Conservation (phyloP, 2,113 vertebrate species). For the Pardalotus punctatus region DNA sequence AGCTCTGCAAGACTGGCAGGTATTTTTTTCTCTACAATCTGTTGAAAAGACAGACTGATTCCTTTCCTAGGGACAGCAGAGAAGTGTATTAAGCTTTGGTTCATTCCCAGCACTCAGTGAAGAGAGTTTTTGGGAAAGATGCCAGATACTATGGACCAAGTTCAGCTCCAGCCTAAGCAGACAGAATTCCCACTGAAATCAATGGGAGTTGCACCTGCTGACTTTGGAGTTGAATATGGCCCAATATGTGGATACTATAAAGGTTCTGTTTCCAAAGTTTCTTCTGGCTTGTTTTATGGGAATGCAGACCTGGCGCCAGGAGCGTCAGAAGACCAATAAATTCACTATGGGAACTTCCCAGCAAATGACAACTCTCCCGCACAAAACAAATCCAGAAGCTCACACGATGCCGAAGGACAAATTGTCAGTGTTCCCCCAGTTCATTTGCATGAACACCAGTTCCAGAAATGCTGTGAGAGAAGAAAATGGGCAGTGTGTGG, state of each 20-base stretch:
- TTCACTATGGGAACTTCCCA: slow-evolving; percentile 60
- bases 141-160: slow-evolving; percentile 46
- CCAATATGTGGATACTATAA: slow-evolving; percentile 36
- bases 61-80: slow-evolving; percentile 22
- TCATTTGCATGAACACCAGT: slow-evolving; percentile 15
- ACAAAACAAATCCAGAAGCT: slow-evolving; percentile 37
- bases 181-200: slow-evolving; percentile 58
- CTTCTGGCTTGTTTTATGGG: slow-evolving; percentile 57
- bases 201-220: slow-evolving; percentile 61
- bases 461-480: not conserved
- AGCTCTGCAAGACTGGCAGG: not conserved
- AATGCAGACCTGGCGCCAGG: slow-evolving; percentile 53
- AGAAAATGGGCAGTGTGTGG: not conserved
- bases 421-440: slow-evolving; percentile 11
- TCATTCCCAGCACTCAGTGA: slow-evolving; percentile 37
- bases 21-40: not conserved
- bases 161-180: slow-evolving; percentile 40
- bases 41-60: slow-evolving; percentile 31
- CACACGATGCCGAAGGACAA: slow-evolving; percentile 32
- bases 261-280: slow-evolving; percentile 57
- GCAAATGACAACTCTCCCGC: slow-evolving; percentile 14
- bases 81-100: slow-evolving; percentile 24
- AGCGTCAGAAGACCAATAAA: slow-evolving; percentile 45
- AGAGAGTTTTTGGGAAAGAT: slow-evolving; percentile 39
- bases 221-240: slow-evolving; percentile 43